Percentiles rank a stretch among this genome's conserved stretches.
These are phyloP conservation scores for Griposia aprilina DNA, from an alignment of 2,888 invertebrate genomes.

Conservation along the genomic window DNA sequence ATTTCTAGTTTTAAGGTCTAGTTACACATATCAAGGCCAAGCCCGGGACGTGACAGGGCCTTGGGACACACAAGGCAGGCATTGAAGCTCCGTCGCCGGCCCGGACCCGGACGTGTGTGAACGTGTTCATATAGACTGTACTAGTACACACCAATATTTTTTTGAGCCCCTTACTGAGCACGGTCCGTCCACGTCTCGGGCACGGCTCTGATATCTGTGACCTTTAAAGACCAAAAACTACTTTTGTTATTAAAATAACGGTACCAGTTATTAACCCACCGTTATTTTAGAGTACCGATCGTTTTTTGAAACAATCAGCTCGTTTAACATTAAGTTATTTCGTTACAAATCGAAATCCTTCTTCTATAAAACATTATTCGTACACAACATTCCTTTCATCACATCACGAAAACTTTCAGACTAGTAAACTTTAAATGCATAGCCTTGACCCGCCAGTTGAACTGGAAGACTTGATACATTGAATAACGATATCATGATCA, in stretches of 20 bases:
- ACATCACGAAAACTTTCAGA: conserved; percentile 64
- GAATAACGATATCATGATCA: conserved; percentile 50
- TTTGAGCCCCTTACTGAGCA: neutral
- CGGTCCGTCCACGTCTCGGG: neutral
- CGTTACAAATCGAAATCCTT: conserved; percentile 19
- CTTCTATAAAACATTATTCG: conserved; percentile 41
- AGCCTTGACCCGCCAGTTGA: conserved; percentile 67
- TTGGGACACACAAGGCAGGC: neutral
- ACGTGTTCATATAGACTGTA: neutral
- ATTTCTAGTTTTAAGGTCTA: conserved; percentile 29
- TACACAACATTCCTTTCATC: conserved; percentile 42
- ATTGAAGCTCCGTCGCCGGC: neutral
- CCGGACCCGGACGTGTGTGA: neutral
- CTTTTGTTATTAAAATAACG: conserved; percentile 24
- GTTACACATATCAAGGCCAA: neutral
- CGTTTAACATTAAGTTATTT: conserved; percentile 5
- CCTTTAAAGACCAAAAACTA: conserved; percentile 25
- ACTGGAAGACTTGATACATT: conserved; percentile 70
- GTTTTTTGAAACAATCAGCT: conserved; percentile 2
- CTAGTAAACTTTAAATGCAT: conserved; percentile 72
- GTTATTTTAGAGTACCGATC: conserved; percentile 16
- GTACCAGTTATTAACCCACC: conserved; percentile 11
- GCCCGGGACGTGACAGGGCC: neutral
- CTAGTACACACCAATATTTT: neutral
- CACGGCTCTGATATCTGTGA: neutral